Evolutionary conservation across 2,797 vertebrate genomes (phyloP).

Genomic region (Uromys caudimaculatus): DNA sequence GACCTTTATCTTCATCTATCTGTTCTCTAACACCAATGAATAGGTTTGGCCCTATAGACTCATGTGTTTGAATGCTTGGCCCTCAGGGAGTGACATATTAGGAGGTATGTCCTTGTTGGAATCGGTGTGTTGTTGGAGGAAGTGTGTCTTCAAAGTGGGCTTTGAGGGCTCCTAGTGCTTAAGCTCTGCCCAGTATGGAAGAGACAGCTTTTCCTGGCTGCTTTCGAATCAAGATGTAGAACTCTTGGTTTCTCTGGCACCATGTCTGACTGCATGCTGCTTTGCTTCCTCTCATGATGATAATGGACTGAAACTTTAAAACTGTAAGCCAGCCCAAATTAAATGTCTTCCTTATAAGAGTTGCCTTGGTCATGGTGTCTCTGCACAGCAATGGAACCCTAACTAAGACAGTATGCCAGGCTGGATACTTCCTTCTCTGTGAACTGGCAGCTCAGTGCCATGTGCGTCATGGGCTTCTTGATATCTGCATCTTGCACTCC

Average conservation of each 20-base stretch:
- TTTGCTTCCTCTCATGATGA: too few species aligned
- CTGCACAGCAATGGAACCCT: neutral
- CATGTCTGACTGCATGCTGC: too few species aligned
- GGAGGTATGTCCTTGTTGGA: too few species aligned
- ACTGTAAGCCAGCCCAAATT: too few species aligned
- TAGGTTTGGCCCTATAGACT: too few species aligned
- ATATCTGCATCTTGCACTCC: conserved; percentile 26
- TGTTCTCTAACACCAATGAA: neutral
- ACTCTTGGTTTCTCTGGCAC: neutral
- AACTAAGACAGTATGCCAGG: neutral
- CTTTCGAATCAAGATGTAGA: neutral
- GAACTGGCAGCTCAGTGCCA: neutral
- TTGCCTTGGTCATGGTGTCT: neutral
- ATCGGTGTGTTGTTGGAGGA: too few species aligned
- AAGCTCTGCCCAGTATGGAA: neutral
- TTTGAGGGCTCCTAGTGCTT: neutral
- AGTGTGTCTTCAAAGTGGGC: neutral
- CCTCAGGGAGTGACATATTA: too few species aligned
- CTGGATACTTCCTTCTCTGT: neutral
- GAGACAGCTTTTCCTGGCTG: neutral
- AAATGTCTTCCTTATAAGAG: neutral
- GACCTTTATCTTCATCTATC: neutral
- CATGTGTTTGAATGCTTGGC: too few species aligned
- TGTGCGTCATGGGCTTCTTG: neutral
- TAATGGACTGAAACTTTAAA: too few species aligned